These are phyloP conservation scores for Xestia ashworthii DNA, from an alignment of 2,888 invertebrate genomes.

Conservation along the genomic window DNA sequence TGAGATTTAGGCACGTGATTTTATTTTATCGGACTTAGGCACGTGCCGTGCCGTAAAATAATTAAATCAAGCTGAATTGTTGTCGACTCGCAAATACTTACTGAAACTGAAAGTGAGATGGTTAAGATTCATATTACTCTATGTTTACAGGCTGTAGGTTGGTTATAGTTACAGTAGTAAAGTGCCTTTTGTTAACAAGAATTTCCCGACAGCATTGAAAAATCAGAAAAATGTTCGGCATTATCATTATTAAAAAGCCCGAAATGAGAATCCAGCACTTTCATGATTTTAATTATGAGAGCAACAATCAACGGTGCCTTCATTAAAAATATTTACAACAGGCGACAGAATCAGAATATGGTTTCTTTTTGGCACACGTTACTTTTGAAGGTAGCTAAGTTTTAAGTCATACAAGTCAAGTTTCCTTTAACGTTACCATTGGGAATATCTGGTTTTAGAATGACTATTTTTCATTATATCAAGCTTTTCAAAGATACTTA, in stretches of 20 bases:
- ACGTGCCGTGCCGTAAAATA: not conserved
- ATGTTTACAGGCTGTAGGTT: not conserved
- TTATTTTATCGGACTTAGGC: not conserved
- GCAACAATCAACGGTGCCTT: slow-evolving; percentile 18
- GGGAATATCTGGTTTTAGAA: not conserved
- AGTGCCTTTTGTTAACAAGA: not conserved
- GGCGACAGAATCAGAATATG: not conserved
- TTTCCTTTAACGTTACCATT: not conserved
- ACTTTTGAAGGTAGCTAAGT: not conserved
- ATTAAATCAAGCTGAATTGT: not conserved
- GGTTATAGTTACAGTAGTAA: not conserved
- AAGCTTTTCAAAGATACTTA: not conserved
- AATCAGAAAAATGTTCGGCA: slow-evolving; percentile 2
- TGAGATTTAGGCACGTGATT: too few relatives aligned
- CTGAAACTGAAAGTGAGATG: not conserved
- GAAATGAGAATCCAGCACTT: slow-evolving; percentile 21
- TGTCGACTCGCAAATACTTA: not conserved
- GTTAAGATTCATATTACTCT: not conserved
- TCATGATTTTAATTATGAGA: slow-evolving; percentile 40
- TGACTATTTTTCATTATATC: not conserved
- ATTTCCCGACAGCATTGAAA: not conserved
- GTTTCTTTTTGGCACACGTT: not conserved
- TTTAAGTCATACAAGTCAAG: not conserved
- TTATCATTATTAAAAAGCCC: slow-evolving; percentile 23
- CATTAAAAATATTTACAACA: slow-evolving; percentile 28